A percentile compares a stretch with the other conserved stretches of the same genome.
Evolutionary conservation across 2,797 vertebrate species (phyloP).

Genomic region (Betta splendens): DNA sequence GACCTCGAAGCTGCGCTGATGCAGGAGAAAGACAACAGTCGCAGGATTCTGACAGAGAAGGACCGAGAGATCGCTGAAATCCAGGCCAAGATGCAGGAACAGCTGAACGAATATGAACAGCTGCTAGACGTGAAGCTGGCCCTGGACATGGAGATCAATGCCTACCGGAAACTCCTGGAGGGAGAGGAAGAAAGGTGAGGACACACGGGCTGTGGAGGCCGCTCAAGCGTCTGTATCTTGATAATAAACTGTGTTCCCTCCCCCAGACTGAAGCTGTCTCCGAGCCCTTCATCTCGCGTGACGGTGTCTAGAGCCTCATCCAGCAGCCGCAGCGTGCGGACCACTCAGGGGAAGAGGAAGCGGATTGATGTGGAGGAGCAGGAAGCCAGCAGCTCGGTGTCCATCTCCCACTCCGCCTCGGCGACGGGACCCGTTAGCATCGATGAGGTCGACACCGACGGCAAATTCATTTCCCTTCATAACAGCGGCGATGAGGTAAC

Average conservation of each 20-base stretch:
- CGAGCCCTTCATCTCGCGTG: slow-evolving; percentile 86
- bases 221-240: rapidly evolving
- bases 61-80: slow-evolving; percentile 86
- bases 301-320: slow-evolving; percentile 88
- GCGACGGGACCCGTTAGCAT: slow-evolving; percentile 87
- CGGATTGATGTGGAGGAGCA: slow-evolving; percentile 88
- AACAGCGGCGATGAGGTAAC: slow-evolving; percentile 88
- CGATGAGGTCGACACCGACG: slow-evolving; percentile 90
- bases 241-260: neutral
- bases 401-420: slow-evolving; percentile 88
- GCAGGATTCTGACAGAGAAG: slow-evolving; percentile 81
- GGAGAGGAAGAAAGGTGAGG: slow-evolving; percentile 92
- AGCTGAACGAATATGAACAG: slow-evolving; percentile 88
- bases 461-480: slow-evolving; percentile 89
- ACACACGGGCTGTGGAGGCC: neutral
- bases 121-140: slow-evolving; percentile 93
- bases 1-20: slow-evolving; percentile 85
- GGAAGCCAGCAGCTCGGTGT: slow-evolving; percentile 91
- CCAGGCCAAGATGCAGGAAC: slow-evolving; percentile 85
- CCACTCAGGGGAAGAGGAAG: slow-evolving; percentile 87
- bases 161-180: slow-evolving; percentile 91
- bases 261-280: slow-evolving; percentile 86
- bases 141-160: slow-evolving; percentile 93
- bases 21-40: slow-evolving; percentile 83
- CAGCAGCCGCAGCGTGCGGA: slow-evolving; percentile 84